Conservation (phyloP, 2,797 vertebrate genomes). For the Anguilla marmorata region DNA sequence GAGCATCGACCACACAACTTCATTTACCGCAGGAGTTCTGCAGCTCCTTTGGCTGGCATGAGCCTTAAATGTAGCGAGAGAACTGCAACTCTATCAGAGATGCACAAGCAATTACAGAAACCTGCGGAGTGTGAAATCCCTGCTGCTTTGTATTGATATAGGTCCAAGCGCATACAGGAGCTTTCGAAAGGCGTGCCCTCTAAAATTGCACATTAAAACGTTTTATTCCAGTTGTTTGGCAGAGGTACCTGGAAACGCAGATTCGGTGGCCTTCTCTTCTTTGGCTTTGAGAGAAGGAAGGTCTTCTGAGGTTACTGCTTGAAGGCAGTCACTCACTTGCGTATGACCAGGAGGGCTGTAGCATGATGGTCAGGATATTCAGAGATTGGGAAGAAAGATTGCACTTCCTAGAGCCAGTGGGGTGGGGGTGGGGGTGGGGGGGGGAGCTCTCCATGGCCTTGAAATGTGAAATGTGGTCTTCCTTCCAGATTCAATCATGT, state of each 20-base stretch:
- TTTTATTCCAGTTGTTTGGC: not conserved
- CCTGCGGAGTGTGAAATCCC: conserved; percentile 24
- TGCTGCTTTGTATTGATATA: conserved; percentile 30
- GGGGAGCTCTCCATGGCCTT: not conserved
- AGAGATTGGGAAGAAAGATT: not conserved
- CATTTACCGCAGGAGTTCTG: not conserved
- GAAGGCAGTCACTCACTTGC: too few relatives aligned
- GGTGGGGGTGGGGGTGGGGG: not conserved
- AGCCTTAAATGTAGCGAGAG: not conserved
- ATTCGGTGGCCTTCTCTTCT: not conserved
- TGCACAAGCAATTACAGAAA: conserved; percentile 33
- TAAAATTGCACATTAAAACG: not conserved
- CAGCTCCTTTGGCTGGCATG: not conserved
- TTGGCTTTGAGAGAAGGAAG: not conserved
- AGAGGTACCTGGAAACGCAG: not conserved
- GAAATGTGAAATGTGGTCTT: not conserved
- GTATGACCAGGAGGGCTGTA: too few relatives aligned
- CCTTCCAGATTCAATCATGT: too few relatives aligned
- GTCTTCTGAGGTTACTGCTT: not conserved
- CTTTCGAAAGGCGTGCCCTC: not conserved
- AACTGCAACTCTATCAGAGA: conserved; percentile 29
- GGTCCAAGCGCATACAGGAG: not conserved
- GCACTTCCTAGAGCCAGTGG: not conserved
- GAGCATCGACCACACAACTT: not conserved
- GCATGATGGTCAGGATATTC: not conserved